phyloP scores from a whole-genome alignment of 2,797 vertebrate genomes.

The Thunnus albacares region DNA sequence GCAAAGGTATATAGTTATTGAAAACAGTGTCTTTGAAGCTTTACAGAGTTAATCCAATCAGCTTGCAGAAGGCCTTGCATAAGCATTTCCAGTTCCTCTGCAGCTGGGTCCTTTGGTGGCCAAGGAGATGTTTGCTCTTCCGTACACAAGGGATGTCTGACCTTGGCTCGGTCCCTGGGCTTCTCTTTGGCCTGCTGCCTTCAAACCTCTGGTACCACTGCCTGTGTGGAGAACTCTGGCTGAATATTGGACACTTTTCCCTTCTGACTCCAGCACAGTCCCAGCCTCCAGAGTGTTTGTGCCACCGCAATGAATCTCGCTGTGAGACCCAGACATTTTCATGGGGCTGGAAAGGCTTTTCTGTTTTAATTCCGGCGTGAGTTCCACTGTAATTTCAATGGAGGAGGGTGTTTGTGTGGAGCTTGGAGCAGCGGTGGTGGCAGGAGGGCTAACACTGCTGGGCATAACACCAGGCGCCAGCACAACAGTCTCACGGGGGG shows the following conservation, averaged over 20 bases:
- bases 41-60: conserved; percentile 84
- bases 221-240: conserved; percentile 65
- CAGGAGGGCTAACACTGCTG: conserved; percentile 24
- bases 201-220: conserved; percentile 59
- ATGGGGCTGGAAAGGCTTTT: conserved; percentile 74
- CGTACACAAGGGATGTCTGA: conserved; percentile 62
- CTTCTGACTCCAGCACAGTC: conserved; percentile 56
- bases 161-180: conserved; percentile 73
- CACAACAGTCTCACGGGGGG: conserved; percentile 27
- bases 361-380: conserved; percentile 72
- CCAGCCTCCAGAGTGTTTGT: conserved; percentile 71
- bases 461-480: conserved; percentile 35
- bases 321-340: conserved; percentile 70
- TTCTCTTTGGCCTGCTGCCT: conserved; percentile 76
- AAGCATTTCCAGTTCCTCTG: conserved; percentile 73
- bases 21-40: conserved; percentile 76
- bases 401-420: conserved; percentile 51
- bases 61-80: conserved; percentile 77
- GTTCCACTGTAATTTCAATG: conserved; percentile 62
- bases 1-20: conserved; percentile 73
- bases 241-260: conserved; percentile 49
- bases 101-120: conserved; percentile 70
- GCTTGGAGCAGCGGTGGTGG: conserved; percentile 18
- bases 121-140: conserved; percentile 69
- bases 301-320: conserved; percentile 50